Evolutionary conservation across 2,113 vertebrate genomes (phyloP), one percentile per base, ranked within the genome.

Genomic region (Onychorhynchus coronatus): DNA sequence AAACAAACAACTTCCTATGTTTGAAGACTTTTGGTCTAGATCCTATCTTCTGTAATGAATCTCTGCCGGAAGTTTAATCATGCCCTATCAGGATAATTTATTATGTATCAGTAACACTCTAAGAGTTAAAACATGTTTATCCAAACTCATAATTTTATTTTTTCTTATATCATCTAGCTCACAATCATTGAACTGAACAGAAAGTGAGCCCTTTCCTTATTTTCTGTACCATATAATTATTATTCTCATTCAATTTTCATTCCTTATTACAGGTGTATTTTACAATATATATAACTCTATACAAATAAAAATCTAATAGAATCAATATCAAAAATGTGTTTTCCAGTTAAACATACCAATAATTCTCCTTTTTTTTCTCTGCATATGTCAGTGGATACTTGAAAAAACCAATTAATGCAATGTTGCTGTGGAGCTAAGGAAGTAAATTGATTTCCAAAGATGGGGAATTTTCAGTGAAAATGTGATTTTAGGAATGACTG

Each of bases 31-130:
- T 92, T 80, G 41, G 30, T 83, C 41, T 74, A 6, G 11, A n/a
- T 89, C 42, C 8, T 85, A 5, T 61, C 49, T 77, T 63, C 42
- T 59, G 11, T 65, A 66, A 41, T 27, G 39, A 78, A 85, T 75
- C n/a, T 68, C 27, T 59, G 56, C 46, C 91, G 96, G 89, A 89
- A 88, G 77, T 96, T 95, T 97, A 96, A 88, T 67, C 83, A 94
- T 88, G 58, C 23, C 66, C 74, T 44, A 73, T 85, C 74, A 88
- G 35, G 33, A 93, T 96, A 96, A 95, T 11, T 72, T 81, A 88
- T 93, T 94, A 88, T 91, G 58, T 62, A 76, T 53, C 74, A 65
- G 41, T 47, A 90, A 53, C 55, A 39, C 35, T 71, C 14, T 6
- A 56, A 85, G 50, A 74, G 18, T 56, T 75, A 72, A 55, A 55